Evolutionary conservation across 2,113 vertebrate genomes (phyloP), one percentile per base, ranked within the genome.

Genomic region (Zosterops lateralis): DNA sequence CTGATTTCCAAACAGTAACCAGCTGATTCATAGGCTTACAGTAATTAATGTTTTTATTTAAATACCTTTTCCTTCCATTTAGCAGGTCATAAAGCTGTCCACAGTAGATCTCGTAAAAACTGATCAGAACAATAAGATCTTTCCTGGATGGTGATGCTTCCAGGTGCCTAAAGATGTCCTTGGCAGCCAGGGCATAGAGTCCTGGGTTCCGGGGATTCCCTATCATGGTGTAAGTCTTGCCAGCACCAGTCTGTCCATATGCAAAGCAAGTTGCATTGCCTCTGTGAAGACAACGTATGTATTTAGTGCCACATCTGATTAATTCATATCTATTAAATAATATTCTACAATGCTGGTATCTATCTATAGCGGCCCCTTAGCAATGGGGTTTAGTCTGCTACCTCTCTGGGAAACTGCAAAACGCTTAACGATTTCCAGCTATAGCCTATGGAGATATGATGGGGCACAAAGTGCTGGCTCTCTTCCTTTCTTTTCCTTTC

Each of bases 71-170:
- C 84, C 98, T 98, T 96, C 97, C 96, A 80, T 99, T 98, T 73
- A 99, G 97, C 87, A 99, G 96, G 96, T 99, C 98, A 87, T 99
- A 99, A 71, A 99, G 98, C 90, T 99, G 99, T 83, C 99, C 98
- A 47, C 99, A 99, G 97, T 99, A 99, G 91, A 99, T 99, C 96
- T 99, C 99, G 94, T 99, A 99, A 95, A 99, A 99, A 89, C 99
- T 99, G 97, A 99, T 98, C 92, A 98, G 98, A 88, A 99, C 98
- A 67, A 92, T 93, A 54, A 96, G 96, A 29, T 96, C 95, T 56
- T 81, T 97, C 73, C 77, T 93, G 78, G 94, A 78, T 31, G 96
- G 96, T 56, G 97, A 88, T 6, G 93, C 54, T 91, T 98, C 97
- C 50, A 99, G 96, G 64, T 98, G 97, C 61, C 94, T 89, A 84